phyloP scores from a whole-genome alignment of 1,140 invertebrate species.

The Caenorhabditis inopinata region DNA sequence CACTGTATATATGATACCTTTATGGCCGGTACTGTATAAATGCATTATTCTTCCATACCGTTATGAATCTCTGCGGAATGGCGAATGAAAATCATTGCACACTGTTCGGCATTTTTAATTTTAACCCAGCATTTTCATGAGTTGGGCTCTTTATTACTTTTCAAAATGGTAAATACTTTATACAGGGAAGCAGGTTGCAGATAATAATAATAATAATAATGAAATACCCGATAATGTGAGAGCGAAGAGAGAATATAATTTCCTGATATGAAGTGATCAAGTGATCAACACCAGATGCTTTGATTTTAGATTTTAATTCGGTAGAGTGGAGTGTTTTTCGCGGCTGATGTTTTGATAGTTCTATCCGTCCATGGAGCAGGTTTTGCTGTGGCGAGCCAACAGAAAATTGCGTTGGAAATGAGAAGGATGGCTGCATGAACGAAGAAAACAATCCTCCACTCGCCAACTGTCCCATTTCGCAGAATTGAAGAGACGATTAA shows the following conservation, averaged over 20 bases:
- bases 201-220: too few relatives aligned
- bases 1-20: too few relatives aligned
- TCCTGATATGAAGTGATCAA: not conserved
- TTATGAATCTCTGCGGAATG: too few relatives aligned
- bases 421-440: constrained; percentile 59
- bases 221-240: not conserved
- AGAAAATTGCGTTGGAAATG: constrained; percentile 61
- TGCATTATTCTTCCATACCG: too few relatives aligned
- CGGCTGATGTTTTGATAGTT: not conserved
- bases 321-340: constrained; percentile 12
- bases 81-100: too few relatives aligned
- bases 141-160: too few relatives aligned
- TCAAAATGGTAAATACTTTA: too few relatives aligned
- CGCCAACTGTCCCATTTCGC: not conserved
- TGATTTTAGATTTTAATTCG: not conserved
- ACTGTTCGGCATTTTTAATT: too few relatives aligned
- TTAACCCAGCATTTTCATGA: too few relatives aligned
- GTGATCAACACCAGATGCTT: not conserved
- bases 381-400: constrained; percentile 50
- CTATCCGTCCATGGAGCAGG: constrained; percentile 59
- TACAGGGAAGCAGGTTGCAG: too few relatives aligned
- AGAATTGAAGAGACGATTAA: constrained; percentile 48
- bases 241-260: not conserved
- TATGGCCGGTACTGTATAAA: too few relatives aligned
- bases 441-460: constrained; percentile 61